Base-by-base conservation (phyloP, 2,797 vertebrate species). In the Melanogrammus aeglefinus region DNA sequence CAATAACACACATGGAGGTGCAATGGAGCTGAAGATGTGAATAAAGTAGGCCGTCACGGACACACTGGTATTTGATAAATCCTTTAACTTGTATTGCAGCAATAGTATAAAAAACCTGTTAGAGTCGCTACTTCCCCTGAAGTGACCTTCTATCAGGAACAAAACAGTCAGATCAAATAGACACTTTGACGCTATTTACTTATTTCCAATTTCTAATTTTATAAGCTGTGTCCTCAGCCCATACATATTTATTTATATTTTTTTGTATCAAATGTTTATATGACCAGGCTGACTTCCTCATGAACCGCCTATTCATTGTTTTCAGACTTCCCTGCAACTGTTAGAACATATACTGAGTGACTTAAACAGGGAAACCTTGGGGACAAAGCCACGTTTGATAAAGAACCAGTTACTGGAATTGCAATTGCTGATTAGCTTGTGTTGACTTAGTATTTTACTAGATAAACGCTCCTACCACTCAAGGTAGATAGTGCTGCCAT, bases 101-200 rank as follows among this genome's bases (percentile, higher is more conserved):
- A 31, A 31, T 31, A 31, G 31, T 31, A 31, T 31, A 31, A 33
- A n/a, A 83, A 84, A 77, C 81, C 87, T 12, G 29, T 16, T 73
- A 21, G 81, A 77, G 63, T 81, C 76, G 73, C 63, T 21, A 1
- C 57, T 73, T 78, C 41, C 81, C 76, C 78, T 75, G 39, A 78
- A n/a, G 72, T 14, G 73, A 71, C 35, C 75, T 75, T 72, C 82
- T 79, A 84, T 86, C 85, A 82, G 74, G 31, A 77, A 76, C 38
- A 88, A 81, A 76, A 31, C 39, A 69, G 47, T 24, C 2, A 76
- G 57, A 76, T 90, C 77, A 89, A 86, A 86, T 82, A 82, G 47
- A 76, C 77, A 57, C n/a, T n/a, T 82, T 74, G 47, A 76, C 77
- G 47, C 83, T 74, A 35, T 88, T 39, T 9, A 24, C 10, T 73